Conservation (phyloP, 1,140 invertebrate genomes). For the Drosophila jambulina region DNA sequence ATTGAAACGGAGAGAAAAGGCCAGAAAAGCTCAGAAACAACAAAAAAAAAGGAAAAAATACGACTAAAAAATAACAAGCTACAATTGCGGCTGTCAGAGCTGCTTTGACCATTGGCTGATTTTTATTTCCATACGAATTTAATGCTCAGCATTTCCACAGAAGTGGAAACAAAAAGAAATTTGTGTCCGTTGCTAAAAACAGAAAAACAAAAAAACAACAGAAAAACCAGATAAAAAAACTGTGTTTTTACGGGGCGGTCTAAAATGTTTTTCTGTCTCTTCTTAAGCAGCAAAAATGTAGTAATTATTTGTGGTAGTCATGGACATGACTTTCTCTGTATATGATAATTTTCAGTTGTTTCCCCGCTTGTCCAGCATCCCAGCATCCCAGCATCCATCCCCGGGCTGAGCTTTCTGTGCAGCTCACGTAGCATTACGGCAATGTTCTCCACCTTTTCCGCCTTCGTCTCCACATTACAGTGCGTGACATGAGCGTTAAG, state of each 20-base stretch:
- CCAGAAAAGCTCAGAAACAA: neutral
- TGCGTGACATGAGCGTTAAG: conserved; percentile 62
- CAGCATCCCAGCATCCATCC: conserved; percentile 38
- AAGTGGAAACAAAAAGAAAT: conserved; percentile 16
- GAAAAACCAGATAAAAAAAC: conserved; percentile 24
- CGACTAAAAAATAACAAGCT: conserved; percentile 21
- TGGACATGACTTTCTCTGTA: conserved; percentile 55
- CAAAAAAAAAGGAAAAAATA: neutral
- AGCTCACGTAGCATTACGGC: conserved; percentile 14
- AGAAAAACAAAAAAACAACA: neutral
- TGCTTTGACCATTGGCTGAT: conserved; percentile 34
- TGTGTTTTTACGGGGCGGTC: conserved; percentile 22
- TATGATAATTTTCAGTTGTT: conserved; percentile 46
- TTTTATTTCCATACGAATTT: conserved; percentile 36
- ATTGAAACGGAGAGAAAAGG: conserved; percentile 40
- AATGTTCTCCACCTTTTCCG: conserved; percentile 10
- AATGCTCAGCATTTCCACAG: conserved; percentile 16
- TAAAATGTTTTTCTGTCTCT: conserved; percentile 25
- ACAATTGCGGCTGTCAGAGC: conserved; percentile 22
- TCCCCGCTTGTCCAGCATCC: conserved; percentile 27
- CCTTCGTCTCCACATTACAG: conserved; percentile 29
- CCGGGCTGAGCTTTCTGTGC: neutral
- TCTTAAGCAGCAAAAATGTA: conserved; percentile 39
- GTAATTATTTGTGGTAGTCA: conserved; percentile 44
- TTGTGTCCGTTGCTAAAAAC: conserved; percentile 16